phyloP scores from a whole-genome alignment of 2,888 invertebrate genomes.

The Bombylius major region DNA sequence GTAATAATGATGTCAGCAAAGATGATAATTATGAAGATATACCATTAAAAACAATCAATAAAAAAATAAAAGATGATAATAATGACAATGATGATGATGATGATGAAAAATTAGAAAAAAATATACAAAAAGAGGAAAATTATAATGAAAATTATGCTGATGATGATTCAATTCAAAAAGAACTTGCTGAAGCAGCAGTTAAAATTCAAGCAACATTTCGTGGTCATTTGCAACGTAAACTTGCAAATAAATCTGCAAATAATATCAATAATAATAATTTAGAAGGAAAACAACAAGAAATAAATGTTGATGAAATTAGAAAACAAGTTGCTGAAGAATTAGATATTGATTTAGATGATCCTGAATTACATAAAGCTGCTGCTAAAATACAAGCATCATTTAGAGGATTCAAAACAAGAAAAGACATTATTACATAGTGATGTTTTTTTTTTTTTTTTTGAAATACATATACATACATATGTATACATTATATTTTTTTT shows the following conservation, averaged over 20 bases:
- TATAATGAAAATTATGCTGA: not conserved
- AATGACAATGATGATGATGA: not conserved
- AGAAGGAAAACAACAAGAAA: slow-evolving; percentile 15
- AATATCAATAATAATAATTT: not conserved
- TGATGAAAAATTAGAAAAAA: not conserved
- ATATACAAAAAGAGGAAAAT: not conserved
- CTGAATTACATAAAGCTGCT: slow-evolving; percentile 77
- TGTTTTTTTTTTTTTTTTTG: slow-evolving; percentile 15
- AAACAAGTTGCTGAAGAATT: slow-evolving; percentile 57
- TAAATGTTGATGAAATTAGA: slow-evolving; percentile 40
- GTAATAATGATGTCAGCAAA: not conserved
- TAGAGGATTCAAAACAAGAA: slow-evolving; percentile 79
- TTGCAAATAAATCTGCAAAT: slow-evolving; percentile 39
- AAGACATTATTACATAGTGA: slow-evolving; percentile 39
- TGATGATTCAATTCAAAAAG: slow-evolving; percentile 36
- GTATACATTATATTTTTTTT: too few relatives aligned
- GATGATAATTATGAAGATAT: not conserved
- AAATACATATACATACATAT: too few relatives aligned
- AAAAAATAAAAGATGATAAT: not conserved
- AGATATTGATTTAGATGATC: slow-evolving; percentile 75
- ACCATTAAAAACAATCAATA: too few relatives aligned
- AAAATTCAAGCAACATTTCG: slow-evolving; percentile 88
- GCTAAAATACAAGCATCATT: slow-evolving; percentile 88
- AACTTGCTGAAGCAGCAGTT: slow-evolving; percentile 69
- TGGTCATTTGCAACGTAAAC: slow-evolving; percentile 76